These are phyloP conservation scores for Drosophila subobscura DNA, from an alignment of 1,140 invertebrate species.

Conservation along the genomic window DNA sequence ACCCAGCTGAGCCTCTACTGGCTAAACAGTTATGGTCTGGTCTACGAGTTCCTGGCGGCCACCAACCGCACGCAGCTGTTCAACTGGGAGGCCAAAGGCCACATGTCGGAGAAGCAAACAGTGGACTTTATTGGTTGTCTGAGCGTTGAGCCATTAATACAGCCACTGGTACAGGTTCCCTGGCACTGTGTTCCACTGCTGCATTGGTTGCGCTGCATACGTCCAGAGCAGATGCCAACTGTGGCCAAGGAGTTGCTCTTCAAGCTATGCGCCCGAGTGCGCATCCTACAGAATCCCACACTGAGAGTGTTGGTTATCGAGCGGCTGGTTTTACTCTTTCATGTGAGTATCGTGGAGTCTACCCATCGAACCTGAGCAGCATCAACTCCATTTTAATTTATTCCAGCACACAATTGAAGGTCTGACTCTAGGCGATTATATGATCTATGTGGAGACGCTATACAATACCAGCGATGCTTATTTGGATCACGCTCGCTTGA, in stretches of 20 bases:
- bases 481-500: constrained; percentile 32
- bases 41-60: constrained; percentile 57
- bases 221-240: background rate
- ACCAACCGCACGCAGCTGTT: constrained; percentile 69
- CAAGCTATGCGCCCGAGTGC: constrained; percentile 51
- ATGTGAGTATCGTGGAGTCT: constrained; percentile 35
- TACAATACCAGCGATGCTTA: constrained; percentile 58
- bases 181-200: constrained; percentile 71
- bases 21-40: constrained; percentile 25
- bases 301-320: constrained; percentile 30
- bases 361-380: background rate
- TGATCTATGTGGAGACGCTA: constrained; percentile 61
- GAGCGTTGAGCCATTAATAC: constrained; percentile 24
- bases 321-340: constrained; percentile 36
- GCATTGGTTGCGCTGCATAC: constrained; percentile 49
- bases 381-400: background rate
- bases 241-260: constrained; percentile 43
- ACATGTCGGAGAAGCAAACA: constrained; percentile 25
- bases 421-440: constrained; percentile 55
- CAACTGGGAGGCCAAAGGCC: constrained; percentile 48
- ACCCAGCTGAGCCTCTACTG: constrained; percentile 27
- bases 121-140: constrained; percentile 8
- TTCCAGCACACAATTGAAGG: constrained; percentile 34
- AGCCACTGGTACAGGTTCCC: constrained; percentile 39
- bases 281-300: constrained; percentile 48